Conservation (phyloP, 64 coral and sea anemone species). For the Orbicella faveolata region DNA sequence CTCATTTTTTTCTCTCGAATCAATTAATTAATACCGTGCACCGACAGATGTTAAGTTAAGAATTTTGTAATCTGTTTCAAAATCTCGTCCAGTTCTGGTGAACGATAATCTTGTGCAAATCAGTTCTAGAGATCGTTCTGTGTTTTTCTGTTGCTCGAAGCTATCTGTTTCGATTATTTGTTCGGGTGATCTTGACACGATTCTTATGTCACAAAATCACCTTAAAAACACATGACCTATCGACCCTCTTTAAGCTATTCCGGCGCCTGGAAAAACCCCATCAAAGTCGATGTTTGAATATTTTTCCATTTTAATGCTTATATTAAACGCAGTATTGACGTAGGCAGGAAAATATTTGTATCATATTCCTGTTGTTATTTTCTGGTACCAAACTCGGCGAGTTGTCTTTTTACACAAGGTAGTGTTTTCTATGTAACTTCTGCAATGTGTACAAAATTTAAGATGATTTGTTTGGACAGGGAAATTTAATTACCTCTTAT, state of each 20-base stretch:
- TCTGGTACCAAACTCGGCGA: neutral
- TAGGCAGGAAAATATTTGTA: neutral
- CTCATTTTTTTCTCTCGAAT: too few species aligned
- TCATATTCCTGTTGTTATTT: slow-evolving; percentile 9
- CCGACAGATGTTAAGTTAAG: too few species aligned
- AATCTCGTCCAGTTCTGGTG: too few species aligned
- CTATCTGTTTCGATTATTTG: too few species aligned
- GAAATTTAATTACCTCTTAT: neutral
- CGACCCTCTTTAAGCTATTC: neutral
- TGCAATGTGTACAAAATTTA: neutral
- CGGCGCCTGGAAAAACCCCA: neutral
- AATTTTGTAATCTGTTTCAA: too few species aligned
- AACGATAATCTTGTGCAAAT: too few species aligned
- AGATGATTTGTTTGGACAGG: neutral
- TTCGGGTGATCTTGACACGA: too few species aligned
- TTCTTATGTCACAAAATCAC: neutral
- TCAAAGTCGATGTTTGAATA: slow-evolving; percentile 3
- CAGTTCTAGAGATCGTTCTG: too few species aligned
- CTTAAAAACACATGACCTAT: neutral
- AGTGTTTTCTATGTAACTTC: slow-evolving; percentile 5
- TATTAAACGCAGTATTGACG: neutral
- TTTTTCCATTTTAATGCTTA: neutral
- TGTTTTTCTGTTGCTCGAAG: too few species aligned
- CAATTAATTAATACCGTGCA: too few species aligned
- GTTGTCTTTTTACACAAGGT: neutral